Evolutionary conservation across 2,113 vertebrate genomes (phyloP), one percentile per base, ranked within the genome.

Genomic region (Nymphicus hollandicus): DNA sequence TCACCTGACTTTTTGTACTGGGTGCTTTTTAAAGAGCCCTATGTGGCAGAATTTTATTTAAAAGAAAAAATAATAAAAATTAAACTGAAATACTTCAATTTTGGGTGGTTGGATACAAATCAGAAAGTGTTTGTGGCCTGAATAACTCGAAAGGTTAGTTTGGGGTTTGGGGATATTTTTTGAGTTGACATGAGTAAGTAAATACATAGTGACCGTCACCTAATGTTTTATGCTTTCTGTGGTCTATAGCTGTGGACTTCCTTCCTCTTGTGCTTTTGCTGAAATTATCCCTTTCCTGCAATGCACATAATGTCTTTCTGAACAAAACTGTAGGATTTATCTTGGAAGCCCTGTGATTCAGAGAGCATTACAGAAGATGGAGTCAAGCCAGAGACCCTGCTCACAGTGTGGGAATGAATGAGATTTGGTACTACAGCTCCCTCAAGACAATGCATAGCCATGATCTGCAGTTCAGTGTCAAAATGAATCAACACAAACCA

Each of bases 401-500:
- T 90, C 52, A 69, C 47, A 91, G 65, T 56, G 82, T 83, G 86
- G 63, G 89, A 91, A 85, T 95, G 81, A 97, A 95, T 89, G 85
- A 86, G 80, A 61, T 92, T 70, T 79, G 72, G 56, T 93, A 78
- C 61, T 90, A 91, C 80, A 81, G n/a, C 61, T 95, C 88, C 88
- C 77, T 90, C 56, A 94, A 93, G 77, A 92, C 2, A n/a, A 84
- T 79, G 61, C 56, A 74, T 31, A 55, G 80, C 72, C 53, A 2
- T 68, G 82, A 91, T 92, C 86, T 91, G 52, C 35, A 86, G 72
- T 63, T 86, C 81, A 81, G 56, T 81, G 61, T 53, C 94, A 92
- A 95, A 93, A 93, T 86, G 61, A 94, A 92, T 88, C 69, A 94
- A 96, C 44, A 72, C 65, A 94, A 93, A 78, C 80, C 44, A 89